phyloP scores from a whole-genome alignment of 1,140 invertebrate genomes.

The Drosophila elegans region DNA sequence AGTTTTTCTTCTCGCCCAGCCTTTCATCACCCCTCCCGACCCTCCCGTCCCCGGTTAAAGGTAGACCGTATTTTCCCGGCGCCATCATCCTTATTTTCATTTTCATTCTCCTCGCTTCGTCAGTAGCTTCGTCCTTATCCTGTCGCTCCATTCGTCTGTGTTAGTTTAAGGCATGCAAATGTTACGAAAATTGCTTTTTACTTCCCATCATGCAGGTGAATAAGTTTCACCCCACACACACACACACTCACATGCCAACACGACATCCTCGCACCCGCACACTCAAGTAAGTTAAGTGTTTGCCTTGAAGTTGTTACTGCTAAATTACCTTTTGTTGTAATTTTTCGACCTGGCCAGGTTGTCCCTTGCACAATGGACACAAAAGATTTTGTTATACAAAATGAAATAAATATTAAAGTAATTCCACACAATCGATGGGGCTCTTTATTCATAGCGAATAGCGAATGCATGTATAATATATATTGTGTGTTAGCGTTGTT shows the following conservation, averaged over 20 bases:
- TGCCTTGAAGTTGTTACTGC: conserved; percentile 74
- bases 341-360: conserved; percentile 26
- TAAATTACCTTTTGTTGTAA: conserved; percentile 79
- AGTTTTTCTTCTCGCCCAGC: conserved; percentile 29
- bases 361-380: conserved; percentile 28
- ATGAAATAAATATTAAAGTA: conserved; percentile 4
- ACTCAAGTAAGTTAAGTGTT: conserved; percentile 71
- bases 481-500: conserved; percentile 1
- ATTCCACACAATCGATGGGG: background rate
- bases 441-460: background rate
- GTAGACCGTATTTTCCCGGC: conserved; percentile 66
- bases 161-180: conserved; percentile 80
- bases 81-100: conserved; percentile 13
- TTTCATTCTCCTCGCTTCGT: conserved; percentile 20
- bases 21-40: background rate
- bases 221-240: conserved; percentile 41
- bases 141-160: conserved; percentile 51
- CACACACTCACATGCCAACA: conserved; percentile 19
- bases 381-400: conserved; percentile 2
- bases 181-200: conserved; percentile 83
- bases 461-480: background rate
- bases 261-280: conserved; percentile 12
- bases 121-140: conserved; percentile 38
- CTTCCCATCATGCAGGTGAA: conserved; percentile 73
- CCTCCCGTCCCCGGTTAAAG: conserved; percentile 26